A percentile compares a stretch with the other conserved stretches of the same genome.
These are phyloP conservation scores for Asarcornis scutulata DNA, from an alignment of 2,113 vertebrate species.

Conservation along the genomic window DNA sequence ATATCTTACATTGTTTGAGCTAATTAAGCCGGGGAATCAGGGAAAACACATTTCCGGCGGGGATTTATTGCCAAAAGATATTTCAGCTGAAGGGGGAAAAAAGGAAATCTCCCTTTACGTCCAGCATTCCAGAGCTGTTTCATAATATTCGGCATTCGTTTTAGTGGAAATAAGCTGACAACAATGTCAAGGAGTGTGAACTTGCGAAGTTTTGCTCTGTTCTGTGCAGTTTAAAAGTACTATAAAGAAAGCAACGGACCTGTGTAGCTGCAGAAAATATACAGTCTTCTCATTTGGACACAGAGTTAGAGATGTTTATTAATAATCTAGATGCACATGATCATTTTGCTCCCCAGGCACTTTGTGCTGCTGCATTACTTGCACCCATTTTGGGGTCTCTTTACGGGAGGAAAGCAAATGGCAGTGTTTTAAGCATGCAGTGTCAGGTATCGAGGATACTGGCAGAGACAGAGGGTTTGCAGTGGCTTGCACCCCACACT, in stretches of 20 bases:
- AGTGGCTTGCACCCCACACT: fast-evolving
- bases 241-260: not conserved
- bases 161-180: conserved; percentile 33
- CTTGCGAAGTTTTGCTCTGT: not conserved
- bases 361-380: not conserved
- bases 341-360: not conserved
- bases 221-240: not conserved
- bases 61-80: conserved; percentile 54
- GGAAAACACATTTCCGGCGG: conserved; percentile 37
- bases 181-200: not conserved
- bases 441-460: not conserved
- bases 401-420: not conserved
- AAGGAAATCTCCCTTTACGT: conserved; percentile 37
- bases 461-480: not conserved
- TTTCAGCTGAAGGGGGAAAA: conserved; percentile 37
- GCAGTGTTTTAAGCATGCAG: not conserved
- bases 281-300: not conserved
- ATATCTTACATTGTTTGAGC: conserved; percentile 56
- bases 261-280: not conserved
- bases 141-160: not conserved
- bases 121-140: conserved; percentile 42
- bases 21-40: conserved; percentile 44
- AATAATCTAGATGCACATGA: not conserved
- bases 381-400: not conserved
- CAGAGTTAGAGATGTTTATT: not conserved